Base-by-base conservation (phyloP, 2,888 invertebrate genomes). In the Danaus chrysippus region DNA sequence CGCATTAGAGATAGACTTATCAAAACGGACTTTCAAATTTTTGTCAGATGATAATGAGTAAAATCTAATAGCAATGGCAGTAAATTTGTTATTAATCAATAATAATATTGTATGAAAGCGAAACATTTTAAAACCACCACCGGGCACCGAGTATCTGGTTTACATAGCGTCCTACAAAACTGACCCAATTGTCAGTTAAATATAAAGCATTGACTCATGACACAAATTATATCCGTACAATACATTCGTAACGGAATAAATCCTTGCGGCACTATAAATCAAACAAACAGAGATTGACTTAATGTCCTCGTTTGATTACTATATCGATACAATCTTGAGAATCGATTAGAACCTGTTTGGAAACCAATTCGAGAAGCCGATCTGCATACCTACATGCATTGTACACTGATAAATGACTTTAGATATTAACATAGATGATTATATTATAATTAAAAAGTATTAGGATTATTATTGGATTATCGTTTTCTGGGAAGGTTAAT, bases 171-270 rank as follows among this genome's bases (percentile, higher is more conserved):
- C 60, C 65, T 59, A 70, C 66, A 68, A 64, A 68, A 61, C 63
- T 69, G 71, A 63, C 70, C 71, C 60, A 71, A 70, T 64, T 72
- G 60, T 61, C 62, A 42, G 56, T 68, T 72, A 71, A 73, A 72
- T 71, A 69, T 66, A 71, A 64, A 65, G 57, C 64, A 54, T 68
- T 71, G 73, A 73, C 73, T 76, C 77, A 75, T 73, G 68, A 81
- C 81, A 82, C 75, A 76, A 76, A 81, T 46, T 15, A 46, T 46
- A 46, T 13, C 15, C 46, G 15, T 46, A 13, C 46, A 15, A 46
- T 17, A 49, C 17, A 49, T 17, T 49, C 15, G 49, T 49, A 49
- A 49, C 49, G 17, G 49, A 49, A 49, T 17, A 49, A 15, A 17
- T 49, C 49, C 49, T 49, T 17, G 17, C 17, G 17, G 10, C 49